phyloP scores from a whole-genome alignment of 2,797 vertebrate genomes.

The Thripadectes ignobilis region DNA sequence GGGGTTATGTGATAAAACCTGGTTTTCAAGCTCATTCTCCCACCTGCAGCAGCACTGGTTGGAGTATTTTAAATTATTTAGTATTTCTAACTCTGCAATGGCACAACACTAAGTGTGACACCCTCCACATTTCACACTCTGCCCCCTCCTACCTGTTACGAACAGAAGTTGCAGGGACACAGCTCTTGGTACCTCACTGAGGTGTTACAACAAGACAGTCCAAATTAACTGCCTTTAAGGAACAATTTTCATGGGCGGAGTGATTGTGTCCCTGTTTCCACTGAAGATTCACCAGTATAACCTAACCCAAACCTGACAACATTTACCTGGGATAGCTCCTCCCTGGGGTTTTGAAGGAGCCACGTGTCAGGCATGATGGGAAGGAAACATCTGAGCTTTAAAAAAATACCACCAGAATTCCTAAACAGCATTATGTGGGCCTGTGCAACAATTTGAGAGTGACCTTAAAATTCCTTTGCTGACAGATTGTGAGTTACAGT shows the following conservation, averaged over 20 bases:
- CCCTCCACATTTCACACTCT: not conserved
- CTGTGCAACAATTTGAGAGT: not conserved
- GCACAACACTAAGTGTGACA: not conserved
- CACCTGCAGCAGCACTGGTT: not conserved
- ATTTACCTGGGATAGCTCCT: no score
- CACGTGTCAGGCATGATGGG: rapidly evolving
- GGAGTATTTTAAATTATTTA: not conserved
- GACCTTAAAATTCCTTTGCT: not conserved
- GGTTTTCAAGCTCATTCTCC: not conserved
- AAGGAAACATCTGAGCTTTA: not conserved
- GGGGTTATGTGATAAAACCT: not conserved
- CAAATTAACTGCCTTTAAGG: not conserved
- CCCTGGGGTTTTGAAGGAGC: not conserved
- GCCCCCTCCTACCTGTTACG: not conserved
- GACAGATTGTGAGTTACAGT: not conserved
- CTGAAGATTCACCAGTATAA: not conserved
- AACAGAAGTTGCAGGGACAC: not conserved
- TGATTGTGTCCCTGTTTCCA: rapidly evolving
- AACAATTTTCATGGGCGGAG: not conserved
- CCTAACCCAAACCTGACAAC: not conserved
- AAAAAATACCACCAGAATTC: not conserved
- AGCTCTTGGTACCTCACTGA: not conserved
- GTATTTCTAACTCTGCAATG: not conserved
- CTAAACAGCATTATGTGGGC: not conserved
- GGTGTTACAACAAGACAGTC: not conserved